Conservation (phyloP, 2,888 invertebrate species). For the Crepidodera aurea region DNA sequence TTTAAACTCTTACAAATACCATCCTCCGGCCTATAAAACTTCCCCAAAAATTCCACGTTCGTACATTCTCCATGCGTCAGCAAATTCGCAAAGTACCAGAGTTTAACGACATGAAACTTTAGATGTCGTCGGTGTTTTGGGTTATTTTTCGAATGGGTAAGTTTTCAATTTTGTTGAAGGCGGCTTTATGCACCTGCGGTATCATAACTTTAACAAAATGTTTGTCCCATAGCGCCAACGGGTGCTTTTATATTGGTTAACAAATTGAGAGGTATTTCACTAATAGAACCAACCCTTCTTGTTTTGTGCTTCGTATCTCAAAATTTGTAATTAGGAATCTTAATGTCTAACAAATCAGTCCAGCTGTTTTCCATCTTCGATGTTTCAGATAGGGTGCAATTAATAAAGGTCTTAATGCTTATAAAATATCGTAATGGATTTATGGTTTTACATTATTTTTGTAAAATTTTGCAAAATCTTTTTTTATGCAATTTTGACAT, state of each 20-base stretch:
- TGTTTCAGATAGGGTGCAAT: too few relatives aligned
- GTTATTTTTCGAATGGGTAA: constrained; percentile 23
- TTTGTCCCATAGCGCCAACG: not conserved
- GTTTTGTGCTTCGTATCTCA: not conserved
- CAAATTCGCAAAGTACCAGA: constrained; percentile 27
- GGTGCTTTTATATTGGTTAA: constrained; percentile 12
- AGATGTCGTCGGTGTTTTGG: constrained; percentile 21
- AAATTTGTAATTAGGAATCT: not conserved
- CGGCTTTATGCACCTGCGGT: constrained; percentile 14
- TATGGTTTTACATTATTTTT: too few relatives aligned
- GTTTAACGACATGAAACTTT: constrained; percentile 30
- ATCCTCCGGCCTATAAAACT: constrained; percentile 5
- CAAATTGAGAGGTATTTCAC: constrained; percentile 14
- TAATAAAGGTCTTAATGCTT: too few relatives aligned
- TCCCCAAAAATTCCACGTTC: constrained; percentile 17
- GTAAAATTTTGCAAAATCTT: too few relatives aligned
- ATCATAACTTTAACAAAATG: constrained; percentile 21
- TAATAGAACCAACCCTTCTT: not conserved
- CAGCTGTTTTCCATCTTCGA: too few relatives aligned
- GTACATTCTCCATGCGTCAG: constrained; percentile 29
- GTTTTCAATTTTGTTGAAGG: constrained; percentile 30
- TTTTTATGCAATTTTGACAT: too few relatives aligned
- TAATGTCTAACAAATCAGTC: too few relatives aligned
- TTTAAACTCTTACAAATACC: not conserved
- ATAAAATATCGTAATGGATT: too few relatives aligned